Conservation (phyloP, 2,113 vertebrate genomes). For the Gila orcuttii region DNA sequence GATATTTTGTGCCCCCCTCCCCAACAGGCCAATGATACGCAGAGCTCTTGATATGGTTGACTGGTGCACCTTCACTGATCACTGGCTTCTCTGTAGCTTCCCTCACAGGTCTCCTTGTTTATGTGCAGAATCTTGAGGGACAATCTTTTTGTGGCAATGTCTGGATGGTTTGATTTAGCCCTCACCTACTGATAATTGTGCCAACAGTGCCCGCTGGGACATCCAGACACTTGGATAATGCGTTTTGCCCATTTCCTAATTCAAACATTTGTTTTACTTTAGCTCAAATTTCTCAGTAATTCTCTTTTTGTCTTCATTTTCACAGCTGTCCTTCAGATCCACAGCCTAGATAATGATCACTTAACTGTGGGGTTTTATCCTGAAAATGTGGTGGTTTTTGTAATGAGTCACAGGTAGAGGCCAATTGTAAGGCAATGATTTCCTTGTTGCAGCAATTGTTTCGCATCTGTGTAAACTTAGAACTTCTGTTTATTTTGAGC, state of each 20-base stretch:
- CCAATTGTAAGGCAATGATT: slow-evolving; percentile 11
- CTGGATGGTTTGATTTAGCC: not conserved
- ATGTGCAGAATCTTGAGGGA: not conserved
- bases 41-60: slow-evolving; percentile 31
- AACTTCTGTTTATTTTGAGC: not conserved
- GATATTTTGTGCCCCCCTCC: slow-evolving; percentile 5
- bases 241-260: not conserved
- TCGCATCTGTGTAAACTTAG: slow-evolving; percentile 4
- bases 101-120: slow-evolving; percentile 2
- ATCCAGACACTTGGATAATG: not conserved
- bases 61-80: slow-evolving; percentile 14
- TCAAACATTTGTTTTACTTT: slow-evolving; percentile 28
- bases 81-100: slow-evolving; percentile 19
- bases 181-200: not conserved
- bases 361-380: slow-evolving; percentile 17
- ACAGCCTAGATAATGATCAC: slow-evolving; percentile 25
- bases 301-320: slow-evolving; percentile 23
- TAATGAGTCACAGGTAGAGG: slow-evolving; percentile 31
- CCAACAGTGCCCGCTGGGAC: slow-evolving; percentile 1
- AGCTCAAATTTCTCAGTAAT: slow-evolving; percentile 13
- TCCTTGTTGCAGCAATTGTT: not conserved
- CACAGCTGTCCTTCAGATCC: slow-evolving; percentile 26
- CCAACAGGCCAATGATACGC: not conserved
- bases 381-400: slow-evolving; percentile 28
- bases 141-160: not conserved